phyloP scores from a whole-genome alignment of 2,888 invertebrate genomes.

The Sarcophaga rosellei region DNA sequence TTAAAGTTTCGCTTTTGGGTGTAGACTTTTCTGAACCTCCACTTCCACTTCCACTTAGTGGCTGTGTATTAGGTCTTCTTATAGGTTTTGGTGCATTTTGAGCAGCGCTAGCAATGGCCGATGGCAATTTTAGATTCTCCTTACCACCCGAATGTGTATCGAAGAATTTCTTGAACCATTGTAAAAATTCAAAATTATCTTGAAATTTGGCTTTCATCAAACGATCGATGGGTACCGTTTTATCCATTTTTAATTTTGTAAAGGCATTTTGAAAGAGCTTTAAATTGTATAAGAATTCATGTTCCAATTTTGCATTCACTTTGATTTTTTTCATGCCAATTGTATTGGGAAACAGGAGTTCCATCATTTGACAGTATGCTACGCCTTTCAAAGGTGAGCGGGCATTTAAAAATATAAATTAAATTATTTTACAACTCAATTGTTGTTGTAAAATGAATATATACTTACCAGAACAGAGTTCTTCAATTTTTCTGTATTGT shows the following conservation, averaged over 20 bases:
- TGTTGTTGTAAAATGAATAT: not conserved
- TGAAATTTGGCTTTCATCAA: slow-evolving; percentile 98
- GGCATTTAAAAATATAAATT: not conserved
- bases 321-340: slow-evolving; percentile 95
- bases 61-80: slow-evolving; percentile 47
- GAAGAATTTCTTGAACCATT: slow-evolving; percentile 99
- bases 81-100: slow-evolving; percentile 65
- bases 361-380: slow-evolving; percentile 99
- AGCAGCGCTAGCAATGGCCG: slow-evolving; percentile 60
- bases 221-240: slow-evolving; percentile 82
- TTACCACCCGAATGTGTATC: slow-evolving; percentile 97
- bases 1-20: slow-evolving; percentile 27
- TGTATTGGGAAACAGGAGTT: slow-evolving; percentile 95
- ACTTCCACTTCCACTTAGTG: slow-evolving; percentile 3
- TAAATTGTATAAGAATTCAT: slow-evolving; percentile 99
- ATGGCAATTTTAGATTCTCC: slow-evolving; percentile 81
- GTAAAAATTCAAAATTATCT: slow-evolving; percentile 99
- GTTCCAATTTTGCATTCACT: slow-evolving; percentile 97
- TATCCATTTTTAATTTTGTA: slow-evolving; percentile 97
- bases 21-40: slow-evolving; percentile 49
- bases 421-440: not conserved
- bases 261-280: slow-evolving; percentile 97
- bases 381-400: slow-evolving; percentile 84
- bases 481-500: slow-evolving; percentile 96
- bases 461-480: slow-evolving; percentile 89